Evolutionary conservation across 2,888 invertebrate species (phyloP), one percentile per base, ranked within the genome.

Genomic region (Mimachlamys varia): DNA sequence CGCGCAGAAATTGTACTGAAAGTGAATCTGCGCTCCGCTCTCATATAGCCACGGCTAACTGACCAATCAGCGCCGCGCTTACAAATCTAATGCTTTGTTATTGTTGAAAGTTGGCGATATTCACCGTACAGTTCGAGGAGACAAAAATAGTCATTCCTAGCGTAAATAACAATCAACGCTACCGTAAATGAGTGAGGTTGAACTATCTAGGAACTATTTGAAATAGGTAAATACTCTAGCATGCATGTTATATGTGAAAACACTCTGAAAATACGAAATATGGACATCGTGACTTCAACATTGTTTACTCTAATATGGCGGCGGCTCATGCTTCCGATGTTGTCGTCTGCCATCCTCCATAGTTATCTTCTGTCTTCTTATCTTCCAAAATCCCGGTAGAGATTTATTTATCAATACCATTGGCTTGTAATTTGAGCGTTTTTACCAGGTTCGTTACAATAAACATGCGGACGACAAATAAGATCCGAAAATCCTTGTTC

Each of bases 11-110:
- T 1, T 62, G 22, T n/a, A 22, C 62, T 62, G 62, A 17, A 7
- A 62, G n/a, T 62, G 19, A 62, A 62, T 62, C 62, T 62, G 62
- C n/a, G 62, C 62, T n/a, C n/a, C 62, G 62, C 62, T 62, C n/a
- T 7, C 22, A 62, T 62, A 7, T n/a, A n/a, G 7, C 62, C 22
- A 22, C 22, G 62, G 62, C 22, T n/a, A 22, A 62, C 22, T 62
- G n/a, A 62, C 62, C 62, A 62, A 62, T 62, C 62, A 62, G 62
- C n/a, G 62, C 62, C 62, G 62, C n/a, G 7, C 62, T 62, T 62
- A 62, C 62, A 62, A 62, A 5, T n/a, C 3, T 10, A 62, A 62
- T 5, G 62, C 62, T 62, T 62, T 62, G 62, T 62, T 62, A 62
- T 62, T n/a, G 62, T 22, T 3, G 62, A 62, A 7, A n/a, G 22